Base-by-base conservation (phyloP, 2,113 vertebrate genomes). In the Catharus fuscescens region DNA sequence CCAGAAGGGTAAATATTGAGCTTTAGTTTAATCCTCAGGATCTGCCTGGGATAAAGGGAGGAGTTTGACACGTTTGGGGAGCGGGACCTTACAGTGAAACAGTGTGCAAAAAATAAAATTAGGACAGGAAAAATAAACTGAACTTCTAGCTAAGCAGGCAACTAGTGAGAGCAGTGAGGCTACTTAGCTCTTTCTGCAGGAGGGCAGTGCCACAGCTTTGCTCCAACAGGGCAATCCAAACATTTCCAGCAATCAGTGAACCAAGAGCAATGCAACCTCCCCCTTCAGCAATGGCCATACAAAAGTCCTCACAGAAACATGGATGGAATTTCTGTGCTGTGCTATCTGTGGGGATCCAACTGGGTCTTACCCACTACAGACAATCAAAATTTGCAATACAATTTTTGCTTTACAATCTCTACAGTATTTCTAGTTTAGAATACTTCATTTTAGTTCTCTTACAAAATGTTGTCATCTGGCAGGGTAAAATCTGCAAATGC, bases 241-340 rank as follows among this genome's bases (percentile, higher is more conserved):
- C 83, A 74, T 81, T 95, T 90, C 92, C 74, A 86, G 78, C 48
- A 67, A 70, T 69, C 94, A 90, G n/a, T 61, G 95, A 94, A 88
- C 67, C 69, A 81, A 72, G 34, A 88, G 60, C 44, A 74, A 25
- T 3, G 50, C 42, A 67, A 53, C 24, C 48, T 69, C 50, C 44
- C 57, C 48, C 28, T 25, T 82, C 85, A 80, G 85, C 45, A 83
- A 25, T 0, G 13, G 59, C 18, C 82, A 57, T 2, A 0, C 8
- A 62, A 54, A 66, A 36, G 81, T 69, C 90, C 88, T 64, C 79
- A 31, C 23, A 89, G 90, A 64, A 85, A 71, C 14, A 19, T 0
- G 45, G 21, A 48, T 57, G 82, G 34, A 53, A 82, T 71, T 86
- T 31, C 84, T 65, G 38, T 56, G 67, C 9, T 64, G 47, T 26